phyloP scores from a whole-genome alignment of 2,797 vertebrate species.

The Periophthalmus magnuspinnatus region DNA sequence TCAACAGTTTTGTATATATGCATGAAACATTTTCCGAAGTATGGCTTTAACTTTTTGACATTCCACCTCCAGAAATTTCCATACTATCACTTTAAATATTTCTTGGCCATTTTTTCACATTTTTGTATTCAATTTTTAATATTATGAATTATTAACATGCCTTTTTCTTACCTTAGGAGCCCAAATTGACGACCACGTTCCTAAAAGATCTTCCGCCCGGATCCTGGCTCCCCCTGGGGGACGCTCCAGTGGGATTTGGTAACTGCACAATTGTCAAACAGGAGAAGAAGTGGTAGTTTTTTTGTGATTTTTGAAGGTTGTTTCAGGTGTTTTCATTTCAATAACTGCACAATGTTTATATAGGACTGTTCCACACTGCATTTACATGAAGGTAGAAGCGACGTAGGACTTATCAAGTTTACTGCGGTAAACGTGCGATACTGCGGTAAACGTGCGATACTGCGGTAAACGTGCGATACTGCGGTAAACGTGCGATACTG shows the following conservation, averaged over 20 bases:
- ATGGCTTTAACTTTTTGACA: too few relatives aligned
- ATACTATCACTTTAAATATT: too few relatives aligned
- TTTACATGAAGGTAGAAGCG: constrained; percentile 28
- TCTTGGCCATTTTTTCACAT: too few relatives aligned
- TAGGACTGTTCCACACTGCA: constrained; percentile 34
- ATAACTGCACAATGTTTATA: constrained; percentile 42
- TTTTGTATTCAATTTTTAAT: not conserved
- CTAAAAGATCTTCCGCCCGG: constrained; percentile 93
- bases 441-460: too few relatives aligned
- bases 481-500: too few relatives aligned
- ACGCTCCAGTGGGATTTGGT: constrained; percentile 95
- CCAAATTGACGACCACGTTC: constrained; percentile 92
- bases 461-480: too few relatives aligned
- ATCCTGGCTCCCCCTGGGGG: constrained; percentile 94
- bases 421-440: too few relatives aligned
- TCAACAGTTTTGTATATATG: too few relatives aligned
- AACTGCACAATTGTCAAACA: constrained; percentile 42
- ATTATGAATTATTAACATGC: not conserved
- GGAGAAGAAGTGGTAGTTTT: constrained; percentile 43
- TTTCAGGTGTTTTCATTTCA: constrained; percentile 47
- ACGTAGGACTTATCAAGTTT: constrained; percentile 4
- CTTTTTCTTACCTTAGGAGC: constrained; percentile 73
- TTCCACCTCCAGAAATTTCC: too few relatives aligned
- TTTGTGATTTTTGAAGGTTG: constrained; percentile 41
- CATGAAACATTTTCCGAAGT: too few relatives aligned